phyloP scores from a whole-genome alignment of 2,888 invertebrate species.

The Agelastica alni region DNA sequence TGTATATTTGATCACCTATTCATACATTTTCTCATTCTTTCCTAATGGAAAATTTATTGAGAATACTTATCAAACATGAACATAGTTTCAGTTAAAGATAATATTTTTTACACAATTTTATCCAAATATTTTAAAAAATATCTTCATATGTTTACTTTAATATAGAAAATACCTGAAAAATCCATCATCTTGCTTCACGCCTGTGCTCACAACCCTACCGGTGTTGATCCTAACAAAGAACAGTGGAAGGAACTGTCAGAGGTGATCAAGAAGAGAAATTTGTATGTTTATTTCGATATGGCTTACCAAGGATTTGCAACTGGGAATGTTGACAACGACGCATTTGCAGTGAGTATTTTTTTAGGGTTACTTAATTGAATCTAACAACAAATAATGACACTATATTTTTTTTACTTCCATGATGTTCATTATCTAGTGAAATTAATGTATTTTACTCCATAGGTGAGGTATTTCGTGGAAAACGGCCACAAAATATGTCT shows the following conservation, averaged over 20 bases:
- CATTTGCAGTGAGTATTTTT: constrained; percentile 68
- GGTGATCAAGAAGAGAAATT: constrained; percentile 76
- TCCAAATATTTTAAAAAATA: too few relatives aligned
- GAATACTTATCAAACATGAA: too few relatives aligned
- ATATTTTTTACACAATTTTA: too few relatives aligned
- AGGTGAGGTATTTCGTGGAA: constrained; percentile 78
- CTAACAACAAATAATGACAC: neutral
- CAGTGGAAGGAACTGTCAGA: constrained; percentile 90
- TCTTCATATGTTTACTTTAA: too few relatives aligned
- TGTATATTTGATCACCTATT: too few relatives aligned
- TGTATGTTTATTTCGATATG: constrained; percentile 97
- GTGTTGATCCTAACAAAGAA: constrained; percentile 84
- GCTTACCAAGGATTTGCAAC: constrained; percentile 98
- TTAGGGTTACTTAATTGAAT: neutral
- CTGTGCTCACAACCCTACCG: constrained; percentile 98
- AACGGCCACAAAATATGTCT: constrained; percentile 87
- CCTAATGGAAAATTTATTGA: too few relatives aligned
- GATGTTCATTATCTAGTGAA: too few relatives aligned
- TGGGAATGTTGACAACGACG: constrained; percentile 84
- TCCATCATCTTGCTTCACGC: constrained; percentile 92
- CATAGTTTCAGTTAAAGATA: too few relatives aligned
- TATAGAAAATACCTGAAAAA: constrained; percentile 91
- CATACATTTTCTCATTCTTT: too few relatives aligned
- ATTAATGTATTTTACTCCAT: too few relatives aligned
- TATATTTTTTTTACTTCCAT: too few relatives aligned